phyloP scores from a whole-genome alignment of 2,797 vertebrate genomes.

The Hypotaenidia philippensis region DNA sequence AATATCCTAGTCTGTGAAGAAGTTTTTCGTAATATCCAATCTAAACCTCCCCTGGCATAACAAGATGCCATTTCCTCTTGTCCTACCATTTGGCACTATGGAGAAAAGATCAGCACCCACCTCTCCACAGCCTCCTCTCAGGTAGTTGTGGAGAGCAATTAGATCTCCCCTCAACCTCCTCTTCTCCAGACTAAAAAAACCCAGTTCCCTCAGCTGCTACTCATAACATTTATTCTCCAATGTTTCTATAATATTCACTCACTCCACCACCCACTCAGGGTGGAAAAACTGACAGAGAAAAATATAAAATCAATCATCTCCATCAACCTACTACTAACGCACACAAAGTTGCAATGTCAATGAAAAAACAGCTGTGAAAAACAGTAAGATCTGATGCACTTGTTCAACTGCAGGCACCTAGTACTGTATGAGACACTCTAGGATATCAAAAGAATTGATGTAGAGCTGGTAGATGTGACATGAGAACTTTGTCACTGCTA shows the following conservation, averaged over 20 bases:
- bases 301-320: background rate
- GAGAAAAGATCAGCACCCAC: too few species aligned
- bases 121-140: too few species aligned
- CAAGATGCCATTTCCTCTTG: too few species aligned
- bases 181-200: too few species aligned
- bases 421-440: background rate
- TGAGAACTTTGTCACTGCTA: background rate
- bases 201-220: too few species aligned
- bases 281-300: background rate
- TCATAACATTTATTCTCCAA: too few species aligned
- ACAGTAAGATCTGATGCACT: background rate
- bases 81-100: too few species aligned
- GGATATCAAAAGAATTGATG: background rate
- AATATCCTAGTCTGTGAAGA: too few species aligned
- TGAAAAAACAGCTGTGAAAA: background rate
- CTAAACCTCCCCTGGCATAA: too few species aligned
- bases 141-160: too few species aligned
- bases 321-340: background rate
- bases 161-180: too few species aligned
- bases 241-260: background rate
- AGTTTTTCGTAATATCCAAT: too few species aligned
- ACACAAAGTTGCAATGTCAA: rapidly evolving
- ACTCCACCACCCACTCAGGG: background rate
- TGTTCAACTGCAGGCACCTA: background rate
- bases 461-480: background rate